Conservation (phyloP, 1,140 invertebrate species). For the Lucilia cuprina region DNA sequence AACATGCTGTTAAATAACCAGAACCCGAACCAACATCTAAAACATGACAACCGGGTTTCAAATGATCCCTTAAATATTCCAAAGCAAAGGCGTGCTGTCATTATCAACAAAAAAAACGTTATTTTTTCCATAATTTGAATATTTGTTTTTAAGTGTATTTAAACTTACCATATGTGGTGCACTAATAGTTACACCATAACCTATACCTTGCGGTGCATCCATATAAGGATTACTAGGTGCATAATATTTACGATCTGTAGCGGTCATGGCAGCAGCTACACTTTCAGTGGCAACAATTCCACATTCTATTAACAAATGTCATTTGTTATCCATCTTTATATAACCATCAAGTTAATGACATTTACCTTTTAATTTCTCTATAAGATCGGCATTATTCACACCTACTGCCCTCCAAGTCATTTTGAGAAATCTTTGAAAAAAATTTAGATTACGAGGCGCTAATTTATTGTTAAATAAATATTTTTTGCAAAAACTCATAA, state of each 20-base stretch:
- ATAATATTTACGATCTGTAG: slow-evolving; percentile 84
- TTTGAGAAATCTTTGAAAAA: not conserved
- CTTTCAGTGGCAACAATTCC: slow-evolving; percentile 80
- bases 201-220: slow-evolving; percentile 89
- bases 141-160: not conserved
- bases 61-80: slow-evolving; percentile 84
- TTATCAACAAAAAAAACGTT: not conserved
- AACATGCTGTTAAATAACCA: slow-evolving; percentile 95
- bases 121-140: slow-evolving; percentile 22
- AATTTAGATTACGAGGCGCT: not conserved
- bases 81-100: slow-evolving; percentile 90
- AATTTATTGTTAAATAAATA: no score
- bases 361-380: slow-evolving; percentile 82
- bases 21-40: slow-evolving; percentile 96
- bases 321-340: not conserved
- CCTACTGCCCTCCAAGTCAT: slow-evolving; percentile 86
- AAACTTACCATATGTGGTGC: slow-evolving; percentile 94
- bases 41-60: slow-evolving; percentile 79
- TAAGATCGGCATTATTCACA: slow-evolving; percentile 80
- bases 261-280: slow-evolving; percentile 84
- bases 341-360: slow-evolving; percentile 4
- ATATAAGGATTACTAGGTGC: slow-evolving; percentile 73
- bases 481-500: not conserved
- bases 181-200: slow-evolving; percentile 92
- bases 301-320: slow-evolving; percentile 70